Evolutionary conservation across 1,140 invertebrate genomes (phyloP).

Genomic region (Drosophila grimshawi): DNA sequence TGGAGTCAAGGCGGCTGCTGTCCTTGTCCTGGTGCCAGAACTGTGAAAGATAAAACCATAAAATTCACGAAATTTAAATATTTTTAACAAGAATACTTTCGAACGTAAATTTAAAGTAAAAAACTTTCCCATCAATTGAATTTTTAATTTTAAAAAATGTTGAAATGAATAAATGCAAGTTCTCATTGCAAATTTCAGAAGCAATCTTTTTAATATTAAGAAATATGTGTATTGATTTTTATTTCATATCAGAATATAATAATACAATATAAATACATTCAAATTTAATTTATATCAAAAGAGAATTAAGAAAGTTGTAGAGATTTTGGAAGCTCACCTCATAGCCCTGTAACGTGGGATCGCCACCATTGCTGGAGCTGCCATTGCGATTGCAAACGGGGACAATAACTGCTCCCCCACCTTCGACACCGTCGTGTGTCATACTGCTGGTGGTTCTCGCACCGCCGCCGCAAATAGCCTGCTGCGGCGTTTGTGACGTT

Average conservation of each 20-base stretch:
- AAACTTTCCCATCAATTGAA: too few relatives aligned
- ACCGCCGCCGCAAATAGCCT: slow-evolving; percentile 51
- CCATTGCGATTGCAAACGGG: slow-evolving; percentile 72
- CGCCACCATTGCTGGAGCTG: slow-evolving; percentile 63
- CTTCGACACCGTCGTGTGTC: slow-evolving; percentile 68
- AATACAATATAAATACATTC: too few relatives aligned
- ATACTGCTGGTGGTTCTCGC: slow-evolving; percentile 64
- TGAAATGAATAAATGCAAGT: too few relatives aligned
- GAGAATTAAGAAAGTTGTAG: not conserved
- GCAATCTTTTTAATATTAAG: too few relatives aligned
- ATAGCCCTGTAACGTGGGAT: slow-evolving; percentile 82
- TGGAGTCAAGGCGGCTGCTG: slow-evolving; percentile 87
- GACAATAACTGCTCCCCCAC: slow-evolving; percentile 47
- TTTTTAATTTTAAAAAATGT: too few relatives aligned
- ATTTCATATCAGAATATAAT: too few relatives aligned
- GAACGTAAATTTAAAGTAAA: too few relatives aligned
- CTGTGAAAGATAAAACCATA: slow-evolving; percentile 62
- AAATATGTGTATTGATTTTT: too few relatives aligned
- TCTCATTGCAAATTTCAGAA: too few relatives aligned
- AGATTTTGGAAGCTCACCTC: slow-evolving; percentile 58
- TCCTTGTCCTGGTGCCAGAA: slow-evolving; percentile 91
- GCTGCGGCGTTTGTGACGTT: slow-evolving; percentile 50
- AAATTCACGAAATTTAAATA: not conserved
- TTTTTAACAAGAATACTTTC: not conserved
- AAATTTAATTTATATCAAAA: not conserved